Evolutionary conservation across 2,797 vertebrate genomes (phyloP).

Genomic region (Gastrophryne carolinensis): DNA sequence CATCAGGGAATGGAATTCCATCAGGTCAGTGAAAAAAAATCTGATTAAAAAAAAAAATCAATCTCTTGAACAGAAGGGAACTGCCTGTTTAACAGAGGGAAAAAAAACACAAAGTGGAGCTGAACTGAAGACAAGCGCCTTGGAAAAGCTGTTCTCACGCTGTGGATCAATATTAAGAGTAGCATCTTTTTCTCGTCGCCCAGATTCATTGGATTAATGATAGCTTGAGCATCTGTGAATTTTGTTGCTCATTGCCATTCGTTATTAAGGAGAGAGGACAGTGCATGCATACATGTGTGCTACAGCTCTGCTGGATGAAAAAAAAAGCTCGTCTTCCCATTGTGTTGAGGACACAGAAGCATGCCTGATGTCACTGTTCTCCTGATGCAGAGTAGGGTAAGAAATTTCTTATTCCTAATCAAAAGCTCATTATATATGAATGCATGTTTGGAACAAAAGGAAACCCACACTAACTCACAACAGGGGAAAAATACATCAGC

Average conservation of each 20-base stretch:
- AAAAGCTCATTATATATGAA: constrained; percentile 1
- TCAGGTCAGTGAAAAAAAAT: constrained; percentile 45
- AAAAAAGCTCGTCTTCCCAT: constrained; percentile 64
- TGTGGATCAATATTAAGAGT: constrained; percentile 54
- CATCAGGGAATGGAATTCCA: constrained; percentile 56
- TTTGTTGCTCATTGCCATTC: constrained; percentile 38
- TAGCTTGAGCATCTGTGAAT: constrained; percentile 56
- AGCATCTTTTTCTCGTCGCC: constrained; percentile 50
- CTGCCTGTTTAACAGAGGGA: constrained; percentile 34
- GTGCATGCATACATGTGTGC: constrained; percentile 41
- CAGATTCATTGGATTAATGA: constrained; percentile 61
- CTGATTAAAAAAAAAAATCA: constrained; percentile 8
- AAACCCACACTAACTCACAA: constrained; percentile 51
- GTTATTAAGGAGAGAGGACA: constrained; percentile 21
- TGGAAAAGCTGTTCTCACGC: constrained; percentile 47
- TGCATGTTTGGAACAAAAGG: constrained; percentile 25
- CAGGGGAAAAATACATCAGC: not conserved
- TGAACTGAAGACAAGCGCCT: constrained; percentile 41
- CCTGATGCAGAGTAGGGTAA: constrained; percentile 82
- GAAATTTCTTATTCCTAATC: constrained; percentile 49
- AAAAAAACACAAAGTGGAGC: constrained; percentile 27
- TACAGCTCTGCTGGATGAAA: constrained; percentile 65
- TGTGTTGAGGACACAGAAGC: constrained; percentile 72
- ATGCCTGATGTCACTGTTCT: constrained; percentile 76
- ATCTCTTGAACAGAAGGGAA: constrained; percentile 49